Evolutionary conservation across 2,113 vertebrate genomes (phyloP).

Genomic region (Hippocampus guttulatus): DNA sequence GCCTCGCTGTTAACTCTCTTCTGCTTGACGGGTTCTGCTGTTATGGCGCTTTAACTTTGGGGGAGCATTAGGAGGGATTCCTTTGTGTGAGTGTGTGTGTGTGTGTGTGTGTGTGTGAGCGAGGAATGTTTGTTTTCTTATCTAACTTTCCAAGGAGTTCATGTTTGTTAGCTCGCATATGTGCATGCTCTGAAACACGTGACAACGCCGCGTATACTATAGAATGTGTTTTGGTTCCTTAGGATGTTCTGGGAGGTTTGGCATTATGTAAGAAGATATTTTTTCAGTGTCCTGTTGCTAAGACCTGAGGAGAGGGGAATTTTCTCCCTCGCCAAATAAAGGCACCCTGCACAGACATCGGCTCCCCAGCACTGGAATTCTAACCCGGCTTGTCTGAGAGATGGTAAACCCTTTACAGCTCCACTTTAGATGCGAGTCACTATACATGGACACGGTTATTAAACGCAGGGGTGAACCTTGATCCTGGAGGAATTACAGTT

Average conservation of each 20-base stretch:
- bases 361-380: slow-evolving; percentile 46
- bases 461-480: slow-evolving; percentile 1
- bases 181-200: slow-evolving; percentile 15
- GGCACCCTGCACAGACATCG: slow-evolving; percentile 48
- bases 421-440: background rate
- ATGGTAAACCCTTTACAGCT: slow-evolving; percentile 50
- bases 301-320: slow-evolving; percentile 52
- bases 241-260: slow-evolving; percentile 33
- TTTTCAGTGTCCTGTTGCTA: slow-evolving; percentile 58
- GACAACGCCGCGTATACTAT: slow-evolving; percentile 19
- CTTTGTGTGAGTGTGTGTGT: slow-evolving; percentile 18
- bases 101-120: slow-evolving; percentile 9
- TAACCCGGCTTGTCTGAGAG: slow-evolving; percentile 26
- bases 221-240: slow-evolving; percentile 60
- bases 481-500: slow-evolving; percentile 14
- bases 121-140: slow-evolving; percentile 50
- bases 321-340: slow-evolving; percentile 56
- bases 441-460: slow-evolving; percentile 1
- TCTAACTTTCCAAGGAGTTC: slow-evolving; percentile 38
- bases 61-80: slow-evolving; percentile 29
- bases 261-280: slow-evolving; percentile 63
- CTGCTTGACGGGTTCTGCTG: slow-evolving; percentile 36
- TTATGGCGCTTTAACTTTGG: slow-evolving; percentile 31
- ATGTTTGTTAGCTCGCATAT: slow-evolving; percentile 33
- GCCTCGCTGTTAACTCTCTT: slow-evolving; percentile 47